Evolutionary conservation across 1,140 invertebrate genomes (phyloP).

Genomic region (Octopus sinensis): DNA sequence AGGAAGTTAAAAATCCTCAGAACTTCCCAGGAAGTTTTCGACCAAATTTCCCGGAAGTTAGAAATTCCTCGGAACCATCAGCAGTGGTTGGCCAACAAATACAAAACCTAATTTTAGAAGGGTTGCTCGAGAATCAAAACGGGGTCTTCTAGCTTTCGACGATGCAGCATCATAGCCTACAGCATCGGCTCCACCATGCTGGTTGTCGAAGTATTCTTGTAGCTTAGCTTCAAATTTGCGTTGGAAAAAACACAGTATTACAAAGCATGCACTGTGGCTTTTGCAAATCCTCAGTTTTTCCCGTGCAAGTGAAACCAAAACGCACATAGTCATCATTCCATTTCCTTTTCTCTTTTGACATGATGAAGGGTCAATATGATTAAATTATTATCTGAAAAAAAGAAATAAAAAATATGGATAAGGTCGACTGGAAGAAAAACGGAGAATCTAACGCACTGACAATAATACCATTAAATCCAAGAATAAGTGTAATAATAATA

Average conservation of each 20-base stretch:
- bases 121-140: conserved; percentile 13
- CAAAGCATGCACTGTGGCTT: conserved; percentile 6
- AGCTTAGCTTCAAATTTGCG: conserved; percentile 4
- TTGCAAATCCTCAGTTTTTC: conserved; percentile 3
- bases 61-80: no score
- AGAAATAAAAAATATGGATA: no score
- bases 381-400: neutral
- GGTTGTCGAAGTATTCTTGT: conserved; percentile 5
- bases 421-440: no score
- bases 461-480: no score
- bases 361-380: neutral
- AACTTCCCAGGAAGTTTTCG: no score
- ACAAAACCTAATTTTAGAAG: conserved; percentile 14
- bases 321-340: neutral
- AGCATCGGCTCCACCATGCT: conserved; percentile 6
- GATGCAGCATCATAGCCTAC: neutral
- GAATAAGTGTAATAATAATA: no score
- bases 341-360: neutral
- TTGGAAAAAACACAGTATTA: conserved; percentile 6
- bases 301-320: neutral
- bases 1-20: no score
- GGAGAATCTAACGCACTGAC: no score
- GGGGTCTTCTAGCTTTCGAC: neutral
- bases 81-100: neutral
- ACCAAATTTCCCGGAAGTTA: no score